A percentile compares a stretch with the other conserved stretches of the same genome.
These are phyloP conservation scores for Urocynchramus pylzowi DNA, from an alignment of 2,113 vertebrate genomes.

Conservation along the genomic window DNA sequence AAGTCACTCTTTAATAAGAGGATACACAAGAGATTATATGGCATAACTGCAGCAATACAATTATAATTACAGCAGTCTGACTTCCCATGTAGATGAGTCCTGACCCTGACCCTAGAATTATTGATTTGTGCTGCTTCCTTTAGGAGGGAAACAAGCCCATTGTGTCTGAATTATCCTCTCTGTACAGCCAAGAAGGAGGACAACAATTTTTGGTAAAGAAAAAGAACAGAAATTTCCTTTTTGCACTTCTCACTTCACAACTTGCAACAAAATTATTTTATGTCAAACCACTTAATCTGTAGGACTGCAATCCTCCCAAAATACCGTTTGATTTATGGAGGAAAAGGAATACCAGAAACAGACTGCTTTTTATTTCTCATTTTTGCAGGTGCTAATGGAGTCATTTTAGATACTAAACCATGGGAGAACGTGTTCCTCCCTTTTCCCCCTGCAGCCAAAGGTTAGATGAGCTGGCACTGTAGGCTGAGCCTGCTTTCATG, in stretches of 20 bases:
- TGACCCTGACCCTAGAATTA: background rate
- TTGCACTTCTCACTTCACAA: background rate
- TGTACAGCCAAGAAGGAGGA: background rate
- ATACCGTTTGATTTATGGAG: background rate
- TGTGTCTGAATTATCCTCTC: background rate
- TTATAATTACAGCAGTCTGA: background rate
- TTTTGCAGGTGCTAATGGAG: background rate
- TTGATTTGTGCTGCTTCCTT: background rate
- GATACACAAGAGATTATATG: background rate
- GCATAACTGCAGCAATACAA: background rate
- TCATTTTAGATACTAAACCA: background rate
- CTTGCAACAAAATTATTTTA: background rate
- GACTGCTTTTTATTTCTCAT: background rate
- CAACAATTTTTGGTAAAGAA: background rate
- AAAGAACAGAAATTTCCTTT: background rate
- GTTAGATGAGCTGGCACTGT: background rate
- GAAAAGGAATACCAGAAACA: background rate
- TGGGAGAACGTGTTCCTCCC: rapidly evolving
- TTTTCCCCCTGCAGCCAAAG: background rate
- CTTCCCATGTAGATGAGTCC: background rate
- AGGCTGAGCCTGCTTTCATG: background rate
- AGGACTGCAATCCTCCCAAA: background rate
- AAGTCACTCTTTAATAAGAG: constrained; percentile 1
- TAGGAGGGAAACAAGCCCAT: background rate
- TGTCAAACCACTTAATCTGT: background rate